These are phyloP conservation scores for Xerus rutilus DNA, from an alignment of 2,797 vertebrate genomes.

Conservation along the genomic window DNA sequence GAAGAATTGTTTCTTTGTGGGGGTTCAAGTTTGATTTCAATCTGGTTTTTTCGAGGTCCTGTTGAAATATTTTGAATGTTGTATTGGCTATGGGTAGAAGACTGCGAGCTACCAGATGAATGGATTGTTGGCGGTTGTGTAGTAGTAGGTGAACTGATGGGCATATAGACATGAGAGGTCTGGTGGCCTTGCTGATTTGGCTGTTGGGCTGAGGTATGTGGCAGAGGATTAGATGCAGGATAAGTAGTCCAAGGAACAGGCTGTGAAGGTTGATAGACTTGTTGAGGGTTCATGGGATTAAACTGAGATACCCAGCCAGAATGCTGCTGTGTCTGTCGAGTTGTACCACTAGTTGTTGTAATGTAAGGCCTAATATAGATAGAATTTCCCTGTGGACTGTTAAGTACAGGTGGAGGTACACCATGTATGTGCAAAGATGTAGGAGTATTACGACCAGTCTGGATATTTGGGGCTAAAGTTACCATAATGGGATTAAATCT, in stretches of 20 bases:
- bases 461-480: slow-evolving; percentile 97
- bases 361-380: slow-evolving; percentile 98
- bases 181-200: slow-evolving; percentile 95
- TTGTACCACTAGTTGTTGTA: slow-evolving; percentile 92
- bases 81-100: slow-evolving; percentile 95
- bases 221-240: slow-evolving; percentile 90
- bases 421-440: slow-evolving; percentile 99
- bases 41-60: slow-evolving; percentile 99
- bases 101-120: slow-evolving; percentile 91
- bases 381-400: slow-evolving; percentile 98
- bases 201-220: slow-evolving; percentile 96
- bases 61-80: slow-evolving; percentile 99
- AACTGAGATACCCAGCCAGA: slow-evolving; percentile 94
- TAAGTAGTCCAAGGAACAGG: slow-evolving; percentile 92
- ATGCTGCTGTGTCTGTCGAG: slow-evolving; percentile 92
- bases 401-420: slow-evolving; percentile 94
- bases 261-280: slow-evolving; percentile 94
- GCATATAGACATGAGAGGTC: slow-evolving; percentile 99
- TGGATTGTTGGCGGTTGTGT: slow-evolving; percentile 95
- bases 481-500: slow-evolving; percentile 99
- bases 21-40: slow-evolving; percentile 99
- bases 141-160: slow-evolving; percentile 98
- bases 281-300: slow-evolving; percentile 94
- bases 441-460: slow-evolving; percentile 96
- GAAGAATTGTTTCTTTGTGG: slow-evolving; percentile 96